Percentiles rank a stretch among this genome's conserved stretches.
Conservation (phyloP, 2,113 vertebrate species). For the Perognathus longimembris region DNA sequence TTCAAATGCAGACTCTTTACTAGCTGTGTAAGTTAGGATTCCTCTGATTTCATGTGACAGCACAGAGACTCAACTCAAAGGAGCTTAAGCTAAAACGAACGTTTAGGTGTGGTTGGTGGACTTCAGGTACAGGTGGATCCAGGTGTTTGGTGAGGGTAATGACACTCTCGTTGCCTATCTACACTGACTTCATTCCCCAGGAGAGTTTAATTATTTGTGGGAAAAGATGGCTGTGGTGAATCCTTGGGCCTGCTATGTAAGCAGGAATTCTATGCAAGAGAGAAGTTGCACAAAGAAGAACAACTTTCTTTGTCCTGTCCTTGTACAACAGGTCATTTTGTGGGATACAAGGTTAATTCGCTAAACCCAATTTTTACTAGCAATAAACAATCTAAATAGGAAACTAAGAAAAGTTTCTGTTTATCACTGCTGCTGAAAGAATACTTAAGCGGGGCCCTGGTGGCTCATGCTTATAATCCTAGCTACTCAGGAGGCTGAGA, state of each 20-base stretch:
- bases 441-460: neutral
- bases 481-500: too few species aligned
- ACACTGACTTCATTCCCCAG: neutral
- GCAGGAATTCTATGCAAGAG: neutral
- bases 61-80: neutral
- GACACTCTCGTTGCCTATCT: neutral
- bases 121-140: neutral
- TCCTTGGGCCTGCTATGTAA: neutral
- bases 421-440: conserved; percentile 5
- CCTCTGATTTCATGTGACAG: neutral
- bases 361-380: neutral
- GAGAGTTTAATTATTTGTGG: neutral
- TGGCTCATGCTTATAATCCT: too few species aligned
- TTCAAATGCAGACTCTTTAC: neutral
- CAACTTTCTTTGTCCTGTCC: neutral
- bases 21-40: neutral
- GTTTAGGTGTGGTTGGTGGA: too few species aligned
- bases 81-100: neutral
- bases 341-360: neutral
- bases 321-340: neutral
- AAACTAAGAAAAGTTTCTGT: neutral
- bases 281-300: neutral
- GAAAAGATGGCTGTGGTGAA: neutral
- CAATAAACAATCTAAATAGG: neutral
- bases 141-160: neutral